Evolutionary conservation across 2,888 invertebrate genomes (phyloP).

Genomic region (Pristionchus entomophagus): DNA sequence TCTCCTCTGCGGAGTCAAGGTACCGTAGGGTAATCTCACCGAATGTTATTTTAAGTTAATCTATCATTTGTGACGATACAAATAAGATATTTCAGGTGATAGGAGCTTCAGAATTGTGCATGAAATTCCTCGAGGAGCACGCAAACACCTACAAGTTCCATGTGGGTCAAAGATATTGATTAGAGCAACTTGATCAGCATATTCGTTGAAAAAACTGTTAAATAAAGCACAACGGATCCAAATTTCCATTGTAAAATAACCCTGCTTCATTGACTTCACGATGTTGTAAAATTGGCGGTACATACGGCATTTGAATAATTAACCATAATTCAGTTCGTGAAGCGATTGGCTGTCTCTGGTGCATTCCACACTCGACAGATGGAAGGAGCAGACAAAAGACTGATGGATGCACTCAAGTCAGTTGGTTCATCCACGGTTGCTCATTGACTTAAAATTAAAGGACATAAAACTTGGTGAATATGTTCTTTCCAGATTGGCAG

Average conservation of each 20-base stretch:
- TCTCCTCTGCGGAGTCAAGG: conserved; percentile 68
- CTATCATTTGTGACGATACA: neutral
- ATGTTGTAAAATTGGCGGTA: neutral
- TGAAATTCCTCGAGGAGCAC: conserved; percentile 67
- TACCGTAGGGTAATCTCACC: neutral
- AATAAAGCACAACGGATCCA: too few relatives aligned
- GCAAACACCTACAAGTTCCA: conserved; percentile 66
- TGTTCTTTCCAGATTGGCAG: conserved; percentile 46
- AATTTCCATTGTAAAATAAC: neutral
- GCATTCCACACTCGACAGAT: conserved; percentile 74
- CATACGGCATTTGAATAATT: neutral
- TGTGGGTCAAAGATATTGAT: conserved; percentile 48
- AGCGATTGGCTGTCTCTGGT: conserved; percentile 68
- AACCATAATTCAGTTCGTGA: conserved; percentile 61
- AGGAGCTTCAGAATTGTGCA: conserved; percentile 67
- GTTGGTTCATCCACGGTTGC: neutral
- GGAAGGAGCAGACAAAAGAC: conserved; percentile 62
- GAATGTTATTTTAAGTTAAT: neutral
- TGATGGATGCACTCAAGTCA: conserved; percentile 50
- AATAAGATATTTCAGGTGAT: conserved; percentile 56
- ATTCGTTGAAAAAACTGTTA: too few relatives aligned
- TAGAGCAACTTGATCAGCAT: too few relatives aligned
- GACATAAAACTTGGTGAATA: neutral
- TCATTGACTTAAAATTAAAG: too few relatives aligned
- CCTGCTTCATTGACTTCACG: neutral